A percentile compares a stretch with the other conserved stretches of the same genome.
Conservation (phyloP, 2,797 vertebrate species). For the Prionace glauca region DNA sequence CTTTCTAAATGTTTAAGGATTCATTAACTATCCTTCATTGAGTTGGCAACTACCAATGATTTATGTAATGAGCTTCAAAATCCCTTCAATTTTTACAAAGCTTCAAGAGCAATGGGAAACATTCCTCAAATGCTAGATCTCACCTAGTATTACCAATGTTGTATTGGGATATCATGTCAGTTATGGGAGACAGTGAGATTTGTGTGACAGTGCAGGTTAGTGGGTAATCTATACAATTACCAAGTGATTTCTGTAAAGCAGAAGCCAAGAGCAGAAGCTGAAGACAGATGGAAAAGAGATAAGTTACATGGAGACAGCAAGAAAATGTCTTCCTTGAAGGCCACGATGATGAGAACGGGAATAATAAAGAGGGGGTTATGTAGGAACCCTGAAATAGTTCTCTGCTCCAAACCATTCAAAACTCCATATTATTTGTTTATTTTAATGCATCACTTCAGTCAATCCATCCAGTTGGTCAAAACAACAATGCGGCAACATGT, state of each 20-base stretch:
- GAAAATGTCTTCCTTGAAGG: neutral
- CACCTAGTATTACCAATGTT: neutral
- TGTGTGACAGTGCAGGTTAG: neutral
- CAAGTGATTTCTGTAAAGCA: neutral
- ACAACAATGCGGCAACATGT: neutral
- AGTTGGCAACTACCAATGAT: neutral
- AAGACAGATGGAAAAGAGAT: neutral
- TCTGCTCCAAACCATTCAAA: too few species aligned
- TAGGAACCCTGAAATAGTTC: neutral
- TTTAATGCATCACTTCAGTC: neutral
- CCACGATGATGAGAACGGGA: neutral
- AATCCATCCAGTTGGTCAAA: neutral
- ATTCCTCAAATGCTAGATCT: too few species aligned
- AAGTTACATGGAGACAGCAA: neutral
- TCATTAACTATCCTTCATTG: neutral
- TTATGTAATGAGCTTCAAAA: neutral
- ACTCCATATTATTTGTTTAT: neutral
- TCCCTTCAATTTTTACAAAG: neutral
- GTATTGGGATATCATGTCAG: neutral
- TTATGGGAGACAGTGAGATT: neutral
- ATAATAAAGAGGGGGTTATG: neutral
- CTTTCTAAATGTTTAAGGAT: neutral
- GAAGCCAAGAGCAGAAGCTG: neutral
- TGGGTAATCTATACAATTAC: neutral
- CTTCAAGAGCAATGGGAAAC: neutral